phyloP scores from a whole-genome alignment of 2,888 invertebrate genomes.

The Pyrrhia umbra region DNA sequence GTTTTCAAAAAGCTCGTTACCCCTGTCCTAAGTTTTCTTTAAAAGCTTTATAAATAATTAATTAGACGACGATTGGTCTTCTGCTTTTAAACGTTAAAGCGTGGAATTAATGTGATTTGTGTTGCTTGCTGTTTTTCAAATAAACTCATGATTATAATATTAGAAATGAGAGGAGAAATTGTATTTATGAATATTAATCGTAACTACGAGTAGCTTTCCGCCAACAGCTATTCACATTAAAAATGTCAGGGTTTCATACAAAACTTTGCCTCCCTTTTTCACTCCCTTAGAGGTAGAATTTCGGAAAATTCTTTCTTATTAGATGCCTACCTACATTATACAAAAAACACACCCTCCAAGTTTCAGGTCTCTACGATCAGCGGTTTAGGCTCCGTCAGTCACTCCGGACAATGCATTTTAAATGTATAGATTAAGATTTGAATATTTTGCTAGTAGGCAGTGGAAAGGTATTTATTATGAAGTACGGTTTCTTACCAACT shows the following conservation, averaged over 20 bases:
- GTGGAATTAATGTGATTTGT: conserved; percentile 71
- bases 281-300: no score
- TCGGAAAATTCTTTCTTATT: no score
- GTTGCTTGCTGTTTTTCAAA: conserved; percentile 68
- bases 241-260: no score
- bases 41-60: conserved; percentile 84
- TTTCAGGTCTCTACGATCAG: no score
- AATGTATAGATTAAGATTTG: no score
- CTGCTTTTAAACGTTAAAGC: conserved; percentile 62
- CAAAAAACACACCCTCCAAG: no score
- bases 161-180: conserved; percentile 13
- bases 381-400: no score
- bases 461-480: conserved; percentile 4
- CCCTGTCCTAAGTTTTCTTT: conserved; percentile 71
- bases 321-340: no score
- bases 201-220: no score
- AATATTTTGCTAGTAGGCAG: conserved; percentile 37
- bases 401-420: no score
- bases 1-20: conserved; percentile 75
- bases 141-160: conserved; percentile 68
- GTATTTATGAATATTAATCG: conserved; percentile 14
- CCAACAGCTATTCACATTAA: no score
- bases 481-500: not conserved
- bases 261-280: no score
- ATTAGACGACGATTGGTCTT: conserved; percentile 76